Percentiles rank a stretch among this genome's conserved stretches.
These are phyloP conservation scores for Phenacoccus solenopsis DNA, from an alignment of 1,140 invertebrate genomes.

Conservation along the genomic window DNA sequence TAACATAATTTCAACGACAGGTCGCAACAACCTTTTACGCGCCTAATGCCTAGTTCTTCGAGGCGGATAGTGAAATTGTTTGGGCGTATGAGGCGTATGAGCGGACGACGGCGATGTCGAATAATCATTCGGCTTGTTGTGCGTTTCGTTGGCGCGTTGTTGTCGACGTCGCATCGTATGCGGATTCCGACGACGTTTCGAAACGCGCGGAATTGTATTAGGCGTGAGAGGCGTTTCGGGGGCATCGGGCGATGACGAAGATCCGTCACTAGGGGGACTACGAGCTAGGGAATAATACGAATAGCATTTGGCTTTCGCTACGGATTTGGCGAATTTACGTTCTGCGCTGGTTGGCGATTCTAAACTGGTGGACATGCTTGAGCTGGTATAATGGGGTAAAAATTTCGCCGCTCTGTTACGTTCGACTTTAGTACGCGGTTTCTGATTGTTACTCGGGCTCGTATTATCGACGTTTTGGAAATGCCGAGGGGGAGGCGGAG, in stretches of 20 bases:
- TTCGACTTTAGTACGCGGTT: background rate
- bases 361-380: constrained; percentile 9
- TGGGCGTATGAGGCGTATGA: background rate
- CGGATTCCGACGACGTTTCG: constrained; percentile 26
- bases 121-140: background rate
- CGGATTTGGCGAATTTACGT: constrained; percentile 22
- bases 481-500: constrained; percentile 4
- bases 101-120: background rate
- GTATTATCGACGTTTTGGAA: background rate
- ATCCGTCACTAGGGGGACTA: constrained; percentile 31
- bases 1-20: too few species aligned
- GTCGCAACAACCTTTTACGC: too few species aligned
- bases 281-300: constrained; percentile 31
- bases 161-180: constrained; percentile 19
- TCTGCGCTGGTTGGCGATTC: constrained; percentile 15
- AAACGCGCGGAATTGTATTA: constrained; percentile 30
- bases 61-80: constrained; percentile 1
- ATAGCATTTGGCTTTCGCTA: constrained; percentile 29
- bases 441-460: background rate
- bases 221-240: constrained; percentile 27
- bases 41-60: background rate
- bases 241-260: constrained; percentile 29
- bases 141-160: background rate
- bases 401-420: background rate
- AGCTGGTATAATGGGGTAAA: background rate